A percentile compares a stretch with the other conserved stretches of the same genome.
Conservation (phyloP, 2,888 invertebrate genomes). For the Cephus pulcher region DNA sequence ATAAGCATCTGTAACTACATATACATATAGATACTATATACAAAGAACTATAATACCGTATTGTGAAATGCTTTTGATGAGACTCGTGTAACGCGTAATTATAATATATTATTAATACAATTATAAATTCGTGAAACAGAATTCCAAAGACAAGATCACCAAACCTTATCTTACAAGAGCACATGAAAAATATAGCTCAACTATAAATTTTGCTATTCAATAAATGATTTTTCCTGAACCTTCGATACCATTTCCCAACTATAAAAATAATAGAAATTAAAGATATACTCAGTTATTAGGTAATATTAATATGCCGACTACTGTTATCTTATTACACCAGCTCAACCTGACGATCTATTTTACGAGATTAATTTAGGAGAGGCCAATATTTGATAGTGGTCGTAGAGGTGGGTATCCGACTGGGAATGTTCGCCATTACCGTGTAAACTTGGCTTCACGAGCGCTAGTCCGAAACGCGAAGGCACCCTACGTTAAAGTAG, state of each 20-base stretch:
- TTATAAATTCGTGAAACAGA: too few species aligned
- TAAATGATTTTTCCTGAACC: background rate
- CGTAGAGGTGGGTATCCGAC: constrained; percentile 35
- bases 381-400: constrained; percentile 53
- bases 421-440: constrained; percentile 52
- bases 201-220: background rate
- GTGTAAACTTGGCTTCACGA: constrained; percentile 21
- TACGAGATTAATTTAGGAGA: constrained; percentile 55
- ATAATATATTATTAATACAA: background rate
- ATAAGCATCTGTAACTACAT: background rate
- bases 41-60: background rate
- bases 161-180: background rate
- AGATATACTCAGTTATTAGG: background rate
- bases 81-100: background rate
- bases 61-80: background rate
- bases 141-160: too few species aligned
- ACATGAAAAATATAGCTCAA: background rate
- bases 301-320: constrained; percentile 11
- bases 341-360: constrained; percentile 30
- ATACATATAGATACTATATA: background rate
- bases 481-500: background rate
- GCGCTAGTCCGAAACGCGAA: constrained; percentile 9
- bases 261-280: background rate
- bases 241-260: background rate
- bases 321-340: constrained; percentile 17